Base-by-base conservation (phyloP, 2,888 invertebrate species). In the Acleris laterana region DNA sequence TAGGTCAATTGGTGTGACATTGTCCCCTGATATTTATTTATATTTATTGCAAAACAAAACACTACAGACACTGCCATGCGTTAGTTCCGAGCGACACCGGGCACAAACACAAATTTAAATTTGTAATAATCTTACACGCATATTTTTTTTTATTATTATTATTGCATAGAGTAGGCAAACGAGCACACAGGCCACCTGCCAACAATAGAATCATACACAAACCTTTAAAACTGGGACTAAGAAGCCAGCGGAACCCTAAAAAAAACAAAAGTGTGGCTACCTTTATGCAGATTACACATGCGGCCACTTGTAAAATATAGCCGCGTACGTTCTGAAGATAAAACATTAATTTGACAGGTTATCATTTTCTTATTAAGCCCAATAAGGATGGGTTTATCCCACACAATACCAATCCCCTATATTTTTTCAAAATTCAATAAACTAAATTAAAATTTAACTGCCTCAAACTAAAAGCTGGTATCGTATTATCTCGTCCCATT, bases 321-420 rank as follows among this genome's bases (percentile, higher is more conserved):
- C 51, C 51, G 32, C 61, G 57, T 51, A 62, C 55, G n/a, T 53
- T 57, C 50, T 52, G 7, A 62, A 66, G 62, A 60, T 62, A 62
- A 62, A 66, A 52, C 51, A 62, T 32, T 32, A 61, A 66, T 62
- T 66, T 56, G 66, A 66, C 62, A 66, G 66, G 66, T 57, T 62
- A 62, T 66, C 66, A 66, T 66, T 66, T 66, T 57, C 66, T 62
- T 66, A 66, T 66, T 66, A 66, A 46, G 61, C 32, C 17, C 32
- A 46, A 65, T 46, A 61, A 61, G 60, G 60, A 61, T 38, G 32
- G 50, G n/a, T 55, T 61, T 50, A 61, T 65, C 20, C 50, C 38
- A 56, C 53, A 49, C 32, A 20, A 17, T 11, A 51, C 28, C 6
- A n/a, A 19, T 2, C 4, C 9, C 9, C 32, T 9, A 32, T 9